Conservation (phyloP, 2,797 vertebrate genomes). For the Gila robusta region DNA sequence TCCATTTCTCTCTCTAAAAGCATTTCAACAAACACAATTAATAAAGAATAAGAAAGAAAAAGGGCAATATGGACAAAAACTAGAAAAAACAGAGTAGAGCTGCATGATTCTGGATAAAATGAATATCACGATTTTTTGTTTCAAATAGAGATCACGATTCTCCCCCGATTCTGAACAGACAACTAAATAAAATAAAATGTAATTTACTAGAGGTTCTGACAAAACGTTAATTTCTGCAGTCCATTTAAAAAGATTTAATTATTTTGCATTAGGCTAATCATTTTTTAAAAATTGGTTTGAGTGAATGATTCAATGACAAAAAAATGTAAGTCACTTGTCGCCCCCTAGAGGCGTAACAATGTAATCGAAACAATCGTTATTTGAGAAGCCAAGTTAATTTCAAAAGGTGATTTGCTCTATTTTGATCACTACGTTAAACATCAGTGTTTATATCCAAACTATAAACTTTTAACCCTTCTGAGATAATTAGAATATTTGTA, state of each 20-base stretch:
- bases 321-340: background rate
- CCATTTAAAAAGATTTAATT: background rate
- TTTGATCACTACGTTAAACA: background rate
- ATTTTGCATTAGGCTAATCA: background rate
- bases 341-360: background rate
- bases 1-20: conserved; percentile 20
- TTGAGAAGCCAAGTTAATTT: background rate
- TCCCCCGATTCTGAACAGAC: background rate
- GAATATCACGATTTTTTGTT: background rate
- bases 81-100: background rate
- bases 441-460: background rate
- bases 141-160: background rate
- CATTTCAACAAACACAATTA: conserved; percentile 20
- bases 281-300: background rate
- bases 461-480: background rate
- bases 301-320: background rate
- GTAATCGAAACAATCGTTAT: background rate
- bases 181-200: background rate
- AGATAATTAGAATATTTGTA: background rate
- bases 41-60: conserved; percentile 21
- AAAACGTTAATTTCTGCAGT: background rate
- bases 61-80: background rate
- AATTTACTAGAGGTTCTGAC: background rate
- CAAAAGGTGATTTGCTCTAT: background rate
- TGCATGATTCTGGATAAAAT: background rate